These are phyloP conservation scores for Asobara japonica DNA, from an alignment of 1,140 invertebrate species.

Conservation along the genomic window DNA sequence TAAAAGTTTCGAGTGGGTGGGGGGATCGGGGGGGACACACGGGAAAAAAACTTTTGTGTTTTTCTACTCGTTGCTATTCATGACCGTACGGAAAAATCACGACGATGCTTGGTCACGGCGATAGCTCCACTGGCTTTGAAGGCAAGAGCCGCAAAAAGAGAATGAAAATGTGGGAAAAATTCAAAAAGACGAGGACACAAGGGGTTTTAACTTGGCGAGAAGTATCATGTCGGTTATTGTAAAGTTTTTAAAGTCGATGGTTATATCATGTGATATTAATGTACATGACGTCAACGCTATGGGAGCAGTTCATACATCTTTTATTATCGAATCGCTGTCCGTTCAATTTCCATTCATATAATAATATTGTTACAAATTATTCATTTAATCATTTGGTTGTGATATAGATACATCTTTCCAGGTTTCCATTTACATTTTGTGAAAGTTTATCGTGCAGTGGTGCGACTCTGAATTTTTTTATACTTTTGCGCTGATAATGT, in stretches of 20 bases:
- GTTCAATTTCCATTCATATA: not conserved
- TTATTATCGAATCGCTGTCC: not conserved
- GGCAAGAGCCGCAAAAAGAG: not conserved
- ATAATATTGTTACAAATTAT: too few relatives aligned
- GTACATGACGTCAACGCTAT: not conserved
- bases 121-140: constrained; percentile 29
- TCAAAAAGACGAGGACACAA: not conserved
- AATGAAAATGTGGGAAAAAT: not conserved
- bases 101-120: constrained; percentile 40
- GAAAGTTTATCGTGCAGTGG: too few relatives aligned
- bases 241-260: constrained; percentile 5
- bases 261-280: constrained; percentile 1
- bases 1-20: not conserved
- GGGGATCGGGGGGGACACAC: not conserved
- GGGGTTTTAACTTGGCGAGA: constrained; percentile 5
- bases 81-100: constrained; percentile 53
- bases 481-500: too few relatives aligned
- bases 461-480: too few relatives aligned
- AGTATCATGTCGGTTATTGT: constrained; percentile 11
- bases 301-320: too few relatives aligned
- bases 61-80: constrained; percentile 59
- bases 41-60: constrained; percentile 50
- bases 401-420: too few relatives aligned
- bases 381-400: too few relatives aligned
- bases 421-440: too few relatives aligned